phyloP scores from a whole-genome alignment of 2,797 vertebrate genomes.

The Odontamblyopus rebecca region DNA sequence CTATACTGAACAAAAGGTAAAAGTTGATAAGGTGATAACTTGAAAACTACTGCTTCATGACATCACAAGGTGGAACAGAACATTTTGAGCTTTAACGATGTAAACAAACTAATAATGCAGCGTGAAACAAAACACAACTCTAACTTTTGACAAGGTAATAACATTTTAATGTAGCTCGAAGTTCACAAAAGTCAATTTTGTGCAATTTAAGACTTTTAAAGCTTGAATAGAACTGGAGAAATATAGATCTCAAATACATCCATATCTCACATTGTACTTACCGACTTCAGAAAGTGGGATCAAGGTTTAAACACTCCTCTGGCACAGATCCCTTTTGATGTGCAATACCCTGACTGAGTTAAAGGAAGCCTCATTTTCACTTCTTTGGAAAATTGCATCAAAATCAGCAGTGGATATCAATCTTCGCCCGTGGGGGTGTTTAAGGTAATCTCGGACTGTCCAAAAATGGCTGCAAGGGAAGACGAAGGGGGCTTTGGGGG shows the following conservation, averaged over 20 bases:
- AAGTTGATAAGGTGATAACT: too few relatives aligned
- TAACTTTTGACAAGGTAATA: too few relatives aligned
- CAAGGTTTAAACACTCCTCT: conserved; percentile 55
- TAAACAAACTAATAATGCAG: too few relatives aligned
- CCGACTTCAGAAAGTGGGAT: conserved; percentile 48
- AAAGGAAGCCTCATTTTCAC: conserved; percentile 51
- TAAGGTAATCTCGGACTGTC: conserved; percentile 19
- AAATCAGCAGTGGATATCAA: conserved; percentile 47
- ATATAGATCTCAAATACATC: conserved; percentile 14
- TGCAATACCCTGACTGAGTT: conserved; percentile 55
- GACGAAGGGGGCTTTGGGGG: conserved; percentile 44
- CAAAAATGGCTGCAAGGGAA: conserved; percentile 35
- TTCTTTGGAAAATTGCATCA: conserved; percentile 56
- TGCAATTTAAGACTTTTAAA: too few relatives aligned
- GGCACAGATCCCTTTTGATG: conserved; percentile 65
- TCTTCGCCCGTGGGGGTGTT: conserved; percentile 23
- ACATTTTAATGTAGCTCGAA: too few relatives aligned
- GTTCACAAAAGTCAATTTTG: too few relatives aligned
- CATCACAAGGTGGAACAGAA: too few relatives aligned
- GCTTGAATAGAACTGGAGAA: conserved; percentile 3
- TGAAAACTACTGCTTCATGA: too few relatives aligned
- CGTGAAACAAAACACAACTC: too few relatives aligned
- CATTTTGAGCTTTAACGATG: too few relatives aligned
- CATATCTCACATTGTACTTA: conserved; percentile 32
- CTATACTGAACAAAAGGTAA: too few relatives aligned